These are phyloP conservation scores for Leptinotarsa juncta DNA, from an alignment of 2,888 invertebrate genomes.

Conservation along the genomic window DNA sequence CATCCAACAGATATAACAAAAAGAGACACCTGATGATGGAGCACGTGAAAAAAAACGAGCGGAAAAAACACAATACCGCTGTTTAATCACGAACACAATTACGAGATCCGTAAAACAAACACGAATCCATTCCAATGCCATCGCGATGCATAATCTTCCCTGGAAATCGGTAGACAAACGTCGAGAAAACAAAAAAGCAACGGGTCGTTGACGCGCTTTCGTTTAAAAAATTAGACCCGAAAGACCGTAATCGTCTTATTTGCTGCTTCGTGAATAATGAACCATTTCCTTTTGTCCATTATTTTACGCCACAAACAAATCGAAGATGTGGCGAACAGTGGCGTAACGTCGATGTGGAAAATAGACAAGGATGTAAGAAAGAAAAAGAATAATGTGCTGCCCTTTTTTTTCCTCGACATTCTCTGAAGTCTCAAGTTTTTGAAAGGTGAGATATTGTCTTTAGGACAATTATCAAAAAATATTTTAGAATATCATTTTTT, in stretches of 20 bases:
- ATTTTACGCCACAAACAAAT: conserved; percentile 40
- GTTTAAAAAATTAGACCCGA: conserved; percentile 43
- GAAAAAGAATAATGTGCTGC: background rate
- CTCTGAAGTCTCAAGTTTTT: too few species aligned
- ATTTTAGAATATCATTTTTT: too few species aligned
- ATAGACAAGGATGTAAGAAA: background rate
- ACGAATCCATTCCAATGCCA: conserved; percentile 25
- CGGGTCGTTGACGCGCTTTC: conserved; percentile 46
- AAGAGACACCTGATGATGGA: background rate
- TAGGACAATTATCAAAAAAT: too few species aligned
- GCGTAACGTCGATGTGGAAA: background rate
- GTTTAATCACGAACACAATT: conserved; percentile 24
- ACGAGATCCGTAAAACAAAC: conserved; percentile 26
- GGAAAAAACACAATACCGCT: conserved; percentile 10
- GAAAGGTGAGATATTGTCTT: too few species aligned
- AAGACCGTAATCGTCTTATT: conserved; percentile 53
- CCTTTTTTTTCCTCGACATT: too few species aligned
- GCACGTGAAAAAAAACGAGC: background rate
- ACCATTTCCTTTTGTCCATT: conserved; percentile 51
- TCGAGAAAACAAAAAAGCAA: conserved; percentile 23
- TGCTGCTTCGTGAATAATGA: conserved; percentile 53
- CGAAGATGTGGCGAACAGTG: conserved; percentile 22
- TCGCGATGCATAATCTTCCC: conserved; percentile 27
- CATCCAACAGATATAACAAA: background rate
- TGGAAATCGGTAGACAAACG: conserved; percentile 33